These are phyloP conservation scores for Drosophila peninsularis DNA, from an alignment of 2,888 invertebrate genomes.

Conservation along the genomic window DNA sequence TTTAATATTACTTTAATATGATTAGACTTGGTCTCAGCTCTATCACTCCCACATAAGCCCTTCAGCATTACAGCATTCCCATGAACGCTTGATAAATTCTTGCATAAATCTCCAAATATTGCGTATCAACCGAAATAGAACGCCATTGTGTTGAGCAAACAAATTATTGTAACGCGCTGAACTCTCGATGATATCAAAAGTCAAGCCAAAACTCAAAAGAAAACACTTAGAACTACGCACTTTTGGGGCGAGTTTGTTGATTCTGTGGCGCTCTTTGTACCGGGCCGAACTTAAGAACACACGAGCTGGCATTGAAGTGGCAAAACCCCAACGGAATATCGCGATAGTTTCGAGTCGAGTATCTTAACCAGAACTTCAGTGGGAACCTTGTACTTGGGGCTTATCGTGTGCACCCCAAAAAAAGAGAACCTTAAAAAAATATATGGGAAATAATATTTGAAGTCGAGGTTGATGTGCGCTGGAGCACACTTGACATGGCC, in stretches of 20 bases:
- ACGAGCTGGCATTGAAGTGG: slow-evolving; percentile 59
- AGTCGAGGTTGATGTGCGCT: slow-evolving; percentile 55
- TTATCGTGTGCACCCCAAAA: slow-evolving; percentile 40
- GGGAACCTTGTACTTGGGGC: slow-evolving; percentile 55
- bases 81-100: slow-evolving; percentile 7
- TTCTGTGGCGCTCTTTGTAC: slow-evolving; percentile 32
- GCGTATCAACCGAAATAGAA: slow-evolving; percentile 23
- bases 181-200: slow-evolving; percentile 30
- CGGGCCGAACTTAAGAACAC: slow-evolving; percentile 45
- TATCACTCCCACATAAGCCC: too few relatives aligned
- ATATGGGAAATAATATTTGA: slow-evolving; percentile 20
- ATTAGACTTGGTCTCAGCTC: too few relatives aligned
- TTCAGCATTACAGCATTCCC: not conserved
- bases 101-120: not conserved
- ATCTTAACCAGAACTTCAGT: slow-evolving; percentile 38
- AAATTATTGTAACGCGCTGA: slow-evolving; percentile 34
- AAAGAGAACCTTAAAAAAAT: slow-evolving; percentile 1
- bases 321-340: slow-evolving; percentile 29
- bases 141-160: slow-evolving; percentile 11
- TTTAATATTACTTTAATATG: too few relatives aligned
- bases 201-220: slow-evolving; percentile 26
- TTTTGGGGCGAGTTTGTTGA: slow-evolving; percentile 6
- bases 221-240: slow-evolving; percentile 39
- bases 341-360: slow-evolving; percentile 55
- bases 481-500: slow-evolving; percentile 46